Percentiles rank a stretch among this genome's conserved stretches.
These are phyloP conservation scores for Stegodyphus mimosarum DNA, from an alignment of 1,140 invertebrate genomes.

Conservation along the genomic window DNA sequence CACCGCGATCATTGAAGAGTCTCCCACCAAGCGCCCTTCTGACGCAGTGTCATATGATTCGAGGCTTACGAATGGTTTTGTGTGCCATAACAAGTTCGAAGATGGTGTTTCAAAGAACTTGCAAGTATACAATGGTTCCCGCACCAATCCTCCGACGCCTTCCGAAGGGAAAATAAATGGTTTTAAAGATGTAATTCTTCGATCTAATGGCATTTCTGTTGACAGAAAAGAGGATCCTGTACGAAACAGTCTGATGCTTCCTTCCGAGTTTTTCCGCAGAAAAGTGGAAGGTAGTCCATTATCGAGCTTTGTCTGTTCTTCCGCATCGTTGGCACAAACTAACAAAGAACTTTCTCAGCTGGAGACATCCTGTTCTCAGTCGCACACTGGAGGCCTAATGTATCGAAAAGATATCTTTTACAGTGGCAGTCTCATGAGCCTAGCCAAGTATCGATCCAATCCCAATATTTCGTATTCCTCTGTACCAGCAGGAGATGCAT, in stretches of 20 bases:
- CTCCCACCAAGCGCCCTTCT: background rate
- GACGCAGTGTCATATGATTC: constrained; percentile 28
- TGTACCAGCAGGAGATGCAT: background rate
- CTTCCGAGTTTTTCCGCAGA: constrained; percentile 16
- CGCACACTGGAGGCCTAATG: constrained; percentile 68
- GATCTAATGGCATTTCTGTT: constrained; percentile 19
- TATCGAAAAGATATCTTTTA: constrained; percentile 88
- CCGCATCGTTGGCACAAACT: constrained; percentile 53
- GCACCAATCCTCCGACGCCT: constrained; percentile 44
- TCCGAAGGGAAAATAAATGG: constrained; percentile 18
- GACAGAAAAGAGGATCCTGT: constrained; percentile 11
- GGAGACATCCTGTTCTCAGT: constrained; percentile 18
- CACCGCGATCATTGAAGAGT: background rate
- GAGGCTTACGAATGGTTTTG: constrained; percentile 37
- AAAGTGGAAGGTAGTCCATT: constrained; percentile 42
- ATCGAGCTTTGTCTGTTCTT: constrained; percentile 56
- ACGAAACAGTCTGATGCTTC: constrained; percentile 35
- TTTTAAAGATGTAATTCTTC: constrained; percentile 23
- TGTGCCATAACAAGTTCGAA: constrained; percentile 6
- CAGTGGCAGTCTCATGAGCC: constrained; percentile 80
- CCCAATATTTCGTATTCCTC: constrained; percentile 49
- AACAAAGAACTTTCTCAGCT: constrained; percentile 49
- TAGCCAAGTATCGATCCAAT: constrained; percentile 70
- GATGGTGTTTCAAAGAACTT: constrained; percentile 5
- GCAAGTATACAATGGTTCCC: constrained; percentile 12